Evolutionary conservation across 2,797 vertebrate genomes (phyloP).

Genomic region (Hydrolagus colliei): DNA sequence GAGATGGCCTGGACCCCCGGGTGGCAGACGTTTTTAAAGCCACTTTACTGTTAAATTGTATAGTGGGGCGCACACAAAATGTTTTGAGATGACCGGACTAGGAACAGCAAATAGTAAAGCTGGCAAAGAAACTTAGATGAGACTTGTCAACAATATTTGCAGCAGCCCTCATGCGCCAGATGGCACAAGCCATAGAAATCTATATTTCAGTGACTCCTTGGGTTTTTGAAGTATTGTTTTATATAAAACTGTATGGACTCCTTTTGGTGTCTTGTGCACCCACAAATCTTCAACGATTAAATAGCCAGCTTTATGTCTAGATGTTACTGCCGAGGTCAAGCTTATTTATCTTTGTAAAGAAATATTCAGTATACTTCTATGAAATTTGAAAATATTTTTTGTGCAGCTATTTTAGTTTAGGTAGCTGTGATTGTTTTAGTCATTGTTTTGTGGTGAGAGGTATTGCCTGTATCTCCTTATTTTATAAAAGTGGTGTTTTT

Average conservation of each 20-base stretch:
- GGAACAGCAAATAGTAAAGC: constrained; percentile 34
- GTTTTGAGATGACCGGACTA: constrained; percentile 39
- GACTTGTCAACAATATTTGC: constrained; percentile 37
- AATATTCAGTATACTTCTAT: constrained; percentile 28
- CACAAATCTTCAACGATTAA: constrained; percentile 12
- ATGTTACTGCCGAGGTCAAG: background rate
- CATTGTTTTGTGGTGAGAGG: constrained; percentile 50
- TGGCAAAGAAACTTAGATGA: constrained; percentile 36
- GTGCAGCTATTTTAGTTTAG: constrained; percentile 57
- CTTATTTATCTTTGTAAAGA: constrained; percentile 15
- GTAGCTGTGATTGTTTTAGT: constrained; percentile 51
- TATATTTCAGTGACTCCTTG: constrained; percentile 49
- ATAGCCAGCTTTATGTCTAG: constrained; percentile 21
- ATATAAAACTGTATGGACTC: constrained; percentile 4
- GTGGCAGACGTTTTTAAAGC: constrained; percentile 70
- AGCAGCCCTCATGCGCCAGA: constrained; percentile 50
- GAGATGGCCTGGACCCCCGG: constrained; percentile 68
- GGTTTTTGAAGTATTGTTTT: constrained; percentile 44
- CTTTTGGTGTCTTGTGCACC: background rate
- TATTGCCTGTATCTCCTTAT: constrained; percentile 11
- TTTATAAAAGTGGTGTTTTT: constrained; percentile 46
- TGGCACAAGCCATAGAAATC: constrained; percentile 37
- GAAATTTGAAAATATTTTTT: constrained; percentile 52
- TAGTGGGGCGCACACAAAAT: constrained; percentile 41
- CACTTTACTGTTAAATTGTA: constrained; percentile 49